Percentiles rank a stretch among this genome's conserved stretches.
These are phyloP conservation scores for Morpho achilles DNA, from an alignment of 2,888 invertebrate genomes.

Conservation along the genomic window DNA sequence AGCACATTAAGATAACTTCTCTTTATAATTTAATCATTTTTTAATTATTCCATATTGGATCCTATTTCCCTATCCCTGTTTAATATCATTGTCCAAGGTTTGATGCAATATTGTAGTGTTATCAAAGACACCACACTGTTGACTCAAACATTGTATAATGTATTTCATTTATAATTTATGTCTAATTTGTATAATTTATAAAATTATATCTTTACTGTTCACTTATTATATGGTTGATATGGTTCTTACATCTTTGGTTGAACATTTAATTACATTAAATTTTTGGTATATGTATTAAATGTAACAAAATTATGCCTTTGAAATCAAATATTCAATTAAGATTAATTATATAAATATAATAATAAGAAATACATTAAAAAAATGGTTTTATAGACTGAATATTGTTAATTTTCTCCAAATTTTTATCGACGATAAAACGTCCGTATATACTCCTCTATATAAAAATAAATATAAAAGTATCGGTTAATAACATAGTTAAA, in stretches of 20 bases:
- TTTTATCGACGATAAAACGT: slow-evolving; percentile 17
- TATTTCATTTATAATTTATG: slow-evolving; percentile 15
- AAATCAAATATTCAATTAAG: slow-evolving; percentile 3
- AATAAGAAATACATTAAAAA: slow-evolving; percentile 31
- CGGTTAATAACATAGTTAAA: slow-evolving; percentile 21
- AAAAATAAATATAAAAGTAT: slow-evolving; percentile 21
- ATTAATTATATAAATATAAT: slow-evolving; percentile 10
- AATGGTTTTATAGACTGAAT: slow-evolving; percentile 64
- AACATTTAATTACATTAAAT: too few species aligned
- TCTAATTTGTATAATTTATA: slow-evolving; percentile 33
- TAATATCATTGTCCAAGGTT: slow-evolving; percentile 12
- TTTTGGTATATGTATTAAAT: too few species aligned
- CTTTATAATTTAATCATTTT: too few species aligned
- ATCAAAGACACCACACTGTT: slow-evolving; percentile 43
- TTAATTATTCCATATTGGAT: too few species aligned
- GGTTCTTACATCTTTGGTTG: too few species aligned
- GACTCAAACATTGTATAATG: slow-evolving; percentile 14
- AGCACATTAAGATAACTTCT: too few species aligned
- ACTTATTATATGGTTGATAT: neutral
- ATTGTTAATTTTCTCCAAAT: slow-evolving; percentile 54
- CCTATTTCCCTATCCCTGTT: slow-evolving; percentile 1
- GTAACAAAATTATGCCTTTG: neutral
- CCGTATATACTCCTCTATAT: slow-evolving; percentile 15
- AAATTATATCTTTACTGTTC: slow-evolving; percentile 12
- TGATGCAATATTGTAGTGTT: slow-evolving; percentile 51